Percentiles rank a stretch among this genome's conserved stretches.
Conservation (phyloP, 2,113 vertebrate genomes). For the Athene cunicularia region DNA sequence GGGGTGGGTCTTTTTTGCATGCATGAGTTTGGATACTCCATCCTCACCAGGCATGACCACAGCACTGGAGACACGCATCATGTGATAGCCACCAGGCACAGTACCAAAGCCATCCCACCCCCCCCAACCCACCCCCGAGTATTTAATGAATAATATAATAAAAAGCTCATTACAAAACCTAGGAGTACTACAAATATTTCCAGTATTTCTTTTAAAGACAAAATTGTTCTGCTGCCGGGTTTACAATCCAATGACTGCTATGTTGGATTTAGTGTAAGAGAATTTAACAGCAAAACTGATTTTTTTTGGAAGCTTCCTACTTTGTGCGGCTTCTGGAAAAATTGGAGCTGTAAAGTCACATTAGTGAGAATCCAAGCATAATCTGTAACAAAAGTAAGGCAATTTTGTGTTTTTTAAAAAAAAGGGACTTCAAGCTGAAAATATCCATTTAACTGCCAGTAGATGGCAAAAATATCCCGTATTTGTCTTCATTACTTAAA, state of each 20-base stretch:
- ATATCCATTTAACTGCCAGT: constrained; percentile 43
- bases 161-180: constrained; percentile 37
- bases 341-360: not conserved
- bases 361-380: not conserved
- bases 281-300: not conserved
- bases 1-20: not conserved
- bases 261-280: not conserved
- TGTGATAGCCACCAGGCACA: not conserved
- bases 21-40: not conserved
- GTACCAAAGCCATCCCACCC: not conserved
- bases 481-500: constrained; percentile 22
- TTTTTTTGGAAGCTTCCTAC: not conserved
- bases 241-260: not conserved
- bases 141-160: not conserved
- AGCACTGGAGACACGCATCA: not conserved
- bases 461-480: constrained; percentile 47
- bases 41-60: not conserved
- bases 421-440: constrained; percentile 28
- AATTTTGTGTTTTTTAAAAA: not conserved
- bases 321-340: constrained; percentile 28
- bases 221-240: not conserved
- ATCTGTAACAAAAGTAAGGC: constrained; percentile 68
- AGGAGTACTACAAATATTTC: constrained; percentile 28
- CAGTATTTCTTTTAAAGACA: constrained; percentile 39
- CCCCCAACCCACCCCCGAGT: not conserved